Conservation (phyloP, 2,113 vertebrate species). For the Podarcis cretensis region DNA sequence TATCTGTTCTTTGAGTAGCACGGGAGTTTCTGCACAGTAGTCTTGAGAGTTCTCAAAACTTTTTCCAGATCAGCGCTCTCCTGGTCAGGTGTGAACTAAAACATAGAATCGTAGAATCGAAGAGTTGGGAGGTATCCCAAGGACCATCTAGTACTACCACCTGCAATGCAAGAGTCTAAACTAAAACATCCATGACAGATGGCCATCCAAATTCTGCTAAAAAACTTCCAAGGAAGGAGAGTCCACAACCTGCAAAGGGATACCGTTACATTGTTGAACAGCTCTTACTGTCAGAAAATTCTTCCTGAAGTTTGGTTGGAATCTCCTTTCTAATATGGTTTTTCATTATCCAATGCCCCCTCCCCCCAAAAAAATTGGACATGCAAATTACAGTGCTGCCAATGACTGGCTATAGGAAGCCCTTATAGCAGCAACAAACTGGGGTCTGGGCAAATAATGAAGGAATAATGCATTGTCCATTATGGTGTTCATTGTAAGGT, state of each 20-base stretch:
- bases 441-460: background rate
- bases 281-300: too few relatives aligned
- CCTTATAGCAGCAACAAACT: background rate
- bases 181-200: too few relatives aligned
- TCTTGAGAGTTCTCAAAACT: background rate
- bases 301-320: too few relatives aligned
- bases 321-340: background rate
- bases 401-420: background rate
- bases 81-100: rapidly evolving
- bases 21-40: background rate
- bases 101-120: background rate
- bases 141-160: too few relatives aligned
- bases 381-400: background rate
- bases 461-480: too few relatives aligned
- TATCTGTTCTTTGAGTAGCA: conserved; percentile 41
- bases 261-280: too few relatives aligned
- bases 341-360: background rate
- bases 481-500: background rate
- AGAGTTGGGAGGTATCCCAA: too few relatives aligned
- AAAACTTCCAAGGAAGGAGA: too few relatives aligned
- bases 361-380: background rate
- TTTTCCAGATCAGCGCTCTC: background rate
- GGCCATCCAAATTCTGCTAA: too few relatives aligned
- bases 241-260: too few relatives aligned
- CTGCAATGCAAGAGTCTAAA: too few relatives aligned